Percentiles rank a stretch among this genome's conserved stretches.
Evolutionary conservation across 2,113 vertebrate genomes (phyloP).

Genomic region (Ctenodactylus gundi): DNA sequence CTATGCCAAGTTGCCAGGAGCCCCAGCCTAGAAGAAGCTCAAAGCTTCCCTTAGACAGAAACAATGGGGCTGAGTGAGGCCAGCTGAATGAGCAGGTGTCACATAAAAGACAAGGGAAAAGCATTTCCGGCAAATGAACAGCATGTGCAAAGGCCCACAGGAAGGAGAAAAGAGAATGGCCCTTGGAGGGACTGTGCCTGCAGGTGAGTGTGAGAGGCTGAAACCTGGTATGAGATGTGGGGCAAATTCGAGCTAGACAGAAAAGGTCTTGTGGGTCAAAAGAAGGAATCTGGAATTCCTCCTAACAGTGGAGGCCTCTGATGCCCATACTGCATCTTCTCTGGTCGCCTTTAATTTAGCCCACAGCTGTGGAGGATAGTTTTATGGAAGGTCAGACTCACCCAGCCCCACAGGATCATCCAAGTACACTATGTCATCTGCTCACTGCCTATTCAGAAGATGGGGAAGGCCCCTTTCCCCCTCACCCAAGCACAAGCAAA

Average conservation of each 20-base stretch:
- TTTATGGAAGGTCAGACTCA: accelerated
- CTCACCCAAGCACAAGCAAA: not conserved
- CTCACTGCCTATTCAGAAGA: not conserved
- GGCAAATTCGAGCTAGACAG: not conserved
- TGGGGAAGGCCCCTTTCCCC: not conserved
- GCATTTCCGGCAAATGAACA: not conserved
- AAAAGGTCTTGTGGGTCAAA: not conserved
- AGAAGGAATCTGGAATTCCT: not conserved
- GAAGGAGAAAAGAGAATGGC: not conserved
- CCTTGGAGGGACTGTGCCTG: not conserved
- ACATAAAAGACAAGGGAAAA: not conserved
- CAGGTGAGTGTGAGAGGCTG: not conserved
- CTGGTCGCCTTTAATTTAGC: not conserved
- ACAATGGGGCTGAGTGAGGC: not conserved
- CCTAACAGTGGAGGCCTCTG: not conserved
- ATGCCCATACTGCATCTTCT: not conserved
- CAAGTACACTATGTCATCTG: not conserved
- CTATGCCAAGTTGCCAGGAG: not conserved
- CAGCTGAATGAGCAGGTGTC: not conserved
- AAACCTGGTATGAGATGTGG: not conserved
- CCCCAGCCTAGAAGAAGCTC: not conserved
- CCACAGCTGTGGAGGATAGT: no score
- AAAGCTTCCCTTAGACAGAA: not conserved
- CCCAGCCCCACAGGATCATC: not conserved
- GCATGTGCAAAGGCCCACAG: not conserved